These are phyloP conservation scores for Mastacembelus armatus DNA, from an alignment of 2,797 vertebrate genomes.

Conservation along the genomic window DNA sequence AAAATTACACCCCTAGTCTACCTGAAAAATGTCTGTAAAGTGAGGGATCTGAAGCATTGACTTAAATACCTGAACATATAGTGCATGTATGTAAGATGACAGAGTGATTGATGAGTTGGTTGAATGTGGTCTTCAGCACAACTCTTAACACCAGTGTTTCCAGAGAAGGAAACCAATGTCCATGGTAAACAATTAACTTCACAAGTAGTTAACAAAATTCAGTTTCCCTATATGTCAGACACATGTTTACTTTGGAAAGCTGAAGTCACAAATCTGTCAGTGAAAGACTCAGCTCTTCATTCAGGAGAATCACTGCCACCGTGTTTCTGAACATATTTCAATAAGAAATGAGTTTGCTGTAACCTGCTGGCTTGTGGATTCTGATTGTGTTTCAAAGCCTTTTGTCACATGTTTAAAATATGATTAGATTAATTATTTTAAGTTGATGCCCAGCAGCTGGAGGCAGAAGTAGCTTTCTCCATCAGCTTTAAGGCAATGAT, in stretches of 20 bases:
- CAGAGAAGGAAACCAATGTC: constrained; percentile 30
- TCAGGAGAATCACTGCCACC: background rate
- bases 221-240: constrained; percentile 22
- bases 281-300: constrained; percentile 7
- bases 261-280: constrained; percentile 10
- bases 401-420: no score
- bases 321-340: background rate
- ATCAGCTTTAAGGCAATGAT: background rate
- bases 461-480: no score
- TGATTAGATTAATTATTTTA: no score
- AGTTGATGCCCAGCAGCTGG: no score
- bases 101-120: constrained; percentile 46
- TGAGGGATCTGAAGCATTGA: constrained; percentile 5
- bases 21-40: constrained; percentile 32
- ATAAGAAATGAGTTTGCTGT: background rate
- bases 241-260: constrained; percentile 27
- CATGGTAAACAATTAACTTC: constrained; percentile 56
- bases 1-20: constrained; percentile 48
- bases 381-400: no score
- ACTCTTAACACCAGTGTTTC: constrained; percentile 11
- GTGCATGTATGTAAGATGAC: constrained; percentile 26
- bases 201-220: constrained; percentile 54
- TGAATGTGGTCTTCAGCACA: constrained; percentile 13
- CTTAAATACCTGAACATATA: constrained; percentile 35
- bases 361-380: background rate